These are phyloP conservation scores for Halcyon malimbica DNA, from an alignment of 2,113 vertebrate genomes.

Conservation along the genomic window DNA sequence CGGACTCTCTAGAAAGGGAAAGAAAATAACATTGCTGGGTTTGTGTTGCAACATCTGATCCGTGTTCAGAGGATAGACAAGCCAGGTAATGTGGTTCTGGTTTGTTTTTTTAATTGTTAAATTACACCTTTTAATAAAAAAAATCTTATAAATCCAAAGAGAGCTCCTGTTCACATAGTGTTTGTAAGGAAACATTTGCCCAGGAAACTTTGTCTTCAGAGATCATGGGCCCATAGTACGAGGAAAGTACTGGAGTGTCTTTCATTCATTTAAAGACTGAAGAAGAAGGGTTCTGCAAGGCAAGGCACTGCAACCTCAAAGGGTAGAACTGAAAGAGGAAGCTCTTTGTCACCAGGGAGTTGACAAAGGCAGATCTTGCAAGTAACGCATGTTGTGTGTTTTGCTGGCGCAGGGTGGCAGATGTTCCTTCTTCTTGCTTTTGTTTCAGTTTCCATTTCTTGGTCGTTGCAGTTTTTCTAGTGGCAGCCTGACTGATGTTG, in stretches of 20 bases:
- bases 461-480: not conserved
- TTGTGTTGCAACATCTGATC: not conserved
- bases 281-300: not conserved
- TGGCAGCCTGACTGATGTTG: not conserved
- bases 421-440: not conserved
- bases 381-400: fast-evolving
- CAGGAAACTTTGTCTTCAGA: not conserved
- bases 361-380: not conserved
- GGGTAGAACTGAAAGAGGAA: not conserved
- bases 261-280: not conserved
- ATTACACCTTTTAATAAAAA: not conserved
- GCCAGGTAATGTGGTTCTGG: not conserved
- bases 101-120: not conserved
- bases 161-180: not conserved
- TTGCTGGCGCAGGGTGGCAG: fast-evolving
- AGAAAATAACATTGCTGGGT: not conserved
- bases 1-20: not conserved
- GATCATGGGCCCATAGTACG: not conserved
- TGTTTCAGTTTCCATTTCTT: not conserved
- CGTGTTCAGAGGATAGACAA: not conserved
- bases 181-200: not conserved
- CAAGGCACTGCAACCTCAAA: not conserved
- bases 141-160: not conserved
- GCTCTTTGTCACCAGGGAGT: not conserved
- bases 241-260: not conserved